These are phyloP conservation scores for Diorhabda carinulata DNA, from an alignment of 1,140 invertebrate genomes.

Conservation along the genomic window DNA sequence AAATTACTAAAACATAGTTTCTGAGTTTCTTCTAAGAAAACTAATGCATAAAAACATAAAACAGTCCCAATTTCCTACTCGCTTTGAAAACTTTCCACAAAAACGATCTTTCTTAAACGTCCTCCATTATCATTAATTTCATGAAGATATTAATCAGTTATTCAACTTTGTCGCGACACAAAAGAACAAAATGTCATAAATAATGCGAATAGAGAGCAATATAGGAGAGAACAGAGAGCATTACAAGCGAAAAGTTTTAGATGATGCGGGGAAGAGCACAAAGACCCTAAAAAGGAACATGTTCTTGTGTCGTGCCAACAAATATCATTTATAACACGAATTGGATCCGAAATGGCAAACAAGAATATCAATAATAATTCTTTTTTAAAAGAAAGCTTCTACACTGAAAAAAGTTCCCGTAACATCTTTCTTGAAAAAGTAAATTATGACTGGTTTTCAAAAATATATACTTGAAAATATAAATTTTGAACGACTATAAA, in stretches of 20 bases:
- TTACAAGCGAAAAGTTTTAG: conserved; percentile 32
- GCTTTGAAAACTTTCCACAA: conserved; percentile 25
- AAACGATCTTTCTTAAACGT: conserved; percentile 44
- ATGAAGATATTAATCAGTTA: conserved; percentile 17
- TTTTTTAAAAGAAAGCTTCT: conserved; percentile 31
- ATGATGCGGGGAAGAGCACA: conserved; percentile 27
- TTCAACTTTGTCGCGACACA: conserved; percentile 12
- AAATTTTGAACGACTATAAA: too few relatives aligned
- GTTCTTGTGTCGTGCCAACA: conserved; percentile 41
- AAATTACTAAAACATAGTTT: too few relatives aligned
- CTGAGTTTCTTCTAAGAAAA: neutral
- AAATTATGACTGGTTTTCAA: too few relatives aligned
- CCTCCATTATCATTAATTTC: conserved; percentile 36
- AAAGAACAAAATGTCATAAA: conserved; percentile 31
- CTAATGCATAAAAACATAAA: conserved; percentile 1
- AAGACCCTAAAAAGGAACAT: conserved; percentile 34
- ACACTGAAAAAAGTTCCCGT: conserved; percentile 7
- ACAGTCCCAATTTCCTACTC: neutral
- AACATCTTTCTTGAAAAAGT: too few relatives aligned
- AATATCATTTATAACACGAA: conserved; percentile 47
- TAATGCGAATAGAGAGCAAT: conserved; percentile 27
- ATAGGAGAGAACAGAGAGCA: conserved; percentile 30
- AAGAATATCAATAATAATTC: conserved; percentile 46
- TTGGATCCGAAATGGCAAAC: conserved; percentile 42
- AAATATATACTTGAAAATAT: too few relatives aligned